Base-by-base conservation (phyloP, 2,888 invertebrate species). In the Lasioglossum vierecki region DNA sequence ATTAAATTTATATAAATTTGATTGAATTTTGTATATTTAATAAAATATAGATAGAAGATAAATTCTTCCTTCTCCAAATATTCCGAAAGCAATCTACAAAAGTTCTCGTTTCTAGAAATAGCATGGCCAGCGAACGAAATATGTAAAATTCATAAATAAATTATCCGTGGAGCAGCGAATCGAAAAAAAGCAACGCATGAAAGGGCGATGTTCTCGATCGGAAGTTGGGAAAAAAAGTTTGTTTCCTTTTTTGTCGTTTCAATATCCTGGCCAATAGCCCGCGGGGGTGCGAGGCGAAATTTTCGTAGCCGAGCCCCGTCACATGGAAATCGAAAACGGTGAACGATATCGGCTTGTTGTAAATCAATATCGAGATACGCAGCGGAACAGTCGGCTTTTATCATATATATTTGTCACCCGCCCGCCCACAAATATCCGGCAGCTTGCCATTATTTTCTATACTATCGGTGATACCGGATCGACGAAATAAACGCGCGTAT, bases 311-410 rank as follows among this genome's bases (percentile, higher is more conserved):
- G 57, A 53, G 76, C 63, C 35, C 46, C 75, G 77, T 78, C 74
- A 57, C 78, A 68, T 78, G 73, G 78, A 75, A 79, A 89, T 89
- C 74, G 87, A 88, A 88, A 88, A 88, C 78, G 76, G 75, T 71
- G 81, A 46, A 76, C 80, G 73, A 60, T 85, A 89, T 89, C 85
- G 80, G 88, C 60, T 74, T 15, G 89, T 85, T 85, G 78, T 89
- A 89, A 89, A 89, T 89, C 88, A 89, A 89, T 89, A 89, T 85
- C 81, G 88, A 82, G 89, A 88, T 89, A 89, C 75, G 85, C 80
- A 71, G 57, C 79, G 80, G 80, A 76, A 66, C 70, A 83, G 78
- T 74, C 70, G 81, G 83, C 78, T 74, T 89, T 89, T 89, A 89
- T 89, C 88, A 83, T 83, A 88, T 89, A 89, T 88, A 89, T 89